Conservation (phyloP, 2,113 vertebrate species). For the Solea solea region DNA sequence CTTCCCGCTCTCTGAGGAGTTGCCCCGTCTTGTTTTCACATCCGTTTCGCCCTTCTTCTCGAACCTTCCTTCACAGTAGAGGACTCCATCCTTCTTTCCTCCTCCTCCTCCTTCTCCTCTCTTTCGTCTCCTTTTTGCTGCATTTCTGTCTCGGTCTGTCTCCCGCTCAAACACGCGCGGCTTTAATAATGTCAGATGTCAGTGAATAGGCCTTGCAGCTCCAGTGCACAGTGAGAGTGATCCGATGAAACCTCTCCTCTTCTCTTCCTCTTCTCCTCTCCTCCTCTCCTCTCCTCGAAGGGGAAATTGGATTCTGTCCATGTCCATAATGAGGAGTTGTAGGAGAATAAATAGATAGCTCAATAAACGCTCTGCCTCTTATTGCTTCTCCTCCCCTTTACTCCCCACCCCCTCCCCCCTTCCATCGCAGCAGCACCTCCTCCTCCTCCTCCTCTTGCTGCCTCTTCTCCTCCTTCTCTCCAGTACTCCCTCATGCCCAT, state of each 20-base stretch:
- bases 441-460: slow-evolving; percentile 28
- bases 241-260: slow-evolving; percentile 44
- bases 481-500: slow-evolving; percentile 36
- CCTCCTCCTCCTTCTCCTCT: not conserved
- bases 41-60: slow-evolving; percentile 13
- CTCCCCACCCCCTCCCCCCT: slow-evolving; percentile 51
- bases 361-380: slow-evolving; percentile 85
- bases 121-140: slow-evolving; percentile 28
- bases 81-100: slow-evolving; percentile 38
- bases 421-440: too few relatives aligned
- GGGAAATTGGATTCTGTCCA: slow-evolving; percentile 84
- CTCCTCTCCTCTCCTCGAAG: slow-evolving; percentile 61
- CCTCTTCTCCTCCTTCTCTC: slow-evolving; percentile 42
- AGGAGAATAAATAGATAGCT: slow-evolving; percentile 86
- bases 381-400: slow-evolving; percentile 78
- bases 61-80: slow-evolving; percentile 24
- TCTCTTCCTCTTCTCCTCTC: not conserved
- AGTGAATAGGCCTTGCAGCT: slow-evolving; percentile 60
- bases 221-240: slow-evolving; percentile 47
- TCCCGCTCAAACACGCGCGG: slow-evolving; percentile 27
- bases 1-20: slow-evolving; percentile 37
- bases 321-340: slow-evolving; percentile 84
- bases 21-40: slow-evolving; percentile 38
- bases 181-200: slow-evolving; percentile 74
- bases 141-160: slow-evolving; percentile 34